A percentile compares a stretch with the other conserved stretches of the same genome.
These are phyloP conservation scores for Uromys caudimaculatus DNA, from an alignment of 2,797 vertebrate genomes.

Conservation along the genomic window DNA sequence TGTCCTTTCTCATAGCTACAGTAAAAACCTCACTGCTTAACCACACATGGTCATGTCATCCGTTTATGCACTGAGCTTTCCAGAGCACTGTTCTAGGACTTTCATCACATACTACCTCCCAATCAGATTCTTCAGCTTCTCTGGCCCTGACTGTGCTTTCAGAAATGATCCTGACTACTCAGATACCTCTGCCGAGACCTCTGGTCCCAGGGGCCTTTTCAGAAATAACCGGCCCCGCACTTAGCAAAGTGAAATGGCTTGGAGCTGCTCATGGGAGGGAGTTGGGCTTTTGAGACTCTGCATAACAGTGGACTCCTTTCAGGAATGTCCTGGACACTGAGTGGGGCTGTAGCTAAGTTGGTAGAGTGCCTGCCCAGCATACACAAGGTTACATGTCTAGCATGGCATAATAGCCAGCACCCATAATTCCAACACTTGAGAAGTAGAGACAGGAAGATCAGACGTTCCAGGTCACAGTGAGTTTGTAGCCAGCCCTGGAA, in stretches of 20 bases:
- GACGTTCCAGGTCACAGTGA: not conserved
- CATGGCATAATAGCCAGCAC: not conserved
- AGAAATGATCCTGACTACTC: not conserved
- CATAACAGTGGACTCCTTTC: not conserved
- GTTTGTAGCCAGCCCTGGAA: not conserved
- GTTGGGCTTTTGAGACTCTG: not conserved
- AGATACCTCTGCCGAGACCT: not conserved
- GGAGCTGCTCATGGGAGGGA: not conserved
- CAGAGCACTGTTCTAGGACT: no score
- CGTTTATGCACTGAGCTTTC: not conserved
- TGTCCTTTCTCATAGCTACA: not conserved
- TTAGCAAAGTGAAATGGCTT: not conserved
- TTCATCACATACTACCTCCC: not conserved
- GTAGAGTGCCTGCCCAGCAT: not conserved
- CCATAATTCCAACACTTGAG: not conserved
- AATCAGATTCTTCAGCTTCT: not conserved
- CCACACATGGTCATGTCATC: not conserved
- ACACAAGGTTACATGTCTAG: not conserved
- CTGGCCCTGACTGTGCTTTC: not conserved
- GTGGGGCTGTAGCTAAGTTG: not conserved
- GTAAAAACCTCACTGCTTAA: not conserved
- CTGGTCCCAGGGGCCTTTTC: not conserved
- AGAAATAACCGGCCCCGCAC: not conserved
- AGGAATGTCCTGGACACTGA: not conserved
- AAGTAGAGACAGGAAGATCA: not conserved